These are phyloP conservation scores for Harpalus rufipes DNA, from an alignment of 2,888 invertebrate species.

Conservation along the genomic window DNA sequence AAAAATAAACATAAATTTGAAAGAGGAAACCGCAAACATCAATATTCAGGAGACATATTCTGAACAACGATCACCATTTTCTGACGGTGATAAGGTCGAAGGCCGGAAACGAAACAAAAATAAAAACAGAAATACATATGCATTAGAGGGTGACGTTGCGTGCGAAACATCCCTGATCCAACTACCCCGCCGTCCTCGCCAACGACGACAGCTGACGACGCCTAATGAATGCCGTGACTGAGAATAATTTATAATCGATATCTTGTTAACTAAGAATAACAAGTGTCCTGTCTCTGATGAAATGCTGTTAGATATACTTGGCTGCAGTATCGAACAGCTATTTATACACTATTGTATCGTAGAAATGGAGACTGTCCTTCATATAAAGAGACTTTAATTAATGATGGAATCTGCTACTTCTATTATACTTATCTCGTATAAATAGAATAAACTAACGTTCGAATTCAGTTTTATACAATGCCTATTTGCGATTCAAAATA, in stretches of 20 bases:
- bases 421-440: background rate
- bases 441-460: background rate
- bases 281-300: constrained; percentile 35
- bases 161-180: constrained; percentile 33
- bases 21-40: constrained; percentile 48
- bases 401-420: background rate
- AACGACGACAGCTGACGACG: constrained; percentile 45
- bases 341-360: constrained; percentile 22
- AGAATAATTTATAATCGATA: constrained; percentile 58
- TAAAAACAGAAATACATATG: constrained; percentile 62
- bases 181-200: background rate
- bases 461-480: background rate
- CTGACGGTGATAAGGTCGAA: constrained; percentile 54
- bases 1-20: constrained; percentile 55
- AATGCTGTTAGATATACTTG: constrained; percentile 29
- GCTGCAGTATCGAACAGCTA: constrained; percentile 9
- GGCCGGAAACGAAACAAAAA: constrained; percentile 58
- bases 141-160: constrained; percentile 52
- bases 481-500: background rate
- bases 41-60: constrained; percentile 62
- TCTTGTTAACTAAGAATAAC: constrained; percentile 57
- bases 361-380: background rate
- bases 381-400: background rate
- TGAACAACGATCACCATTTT: constrained; percentile 58
- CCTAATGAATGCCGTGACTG: constrained; percentile 62